Evolutionary conservation across 2,888 invertebrate species (phyloP), one percentile per base, ranked within the genome.

Genomic region (Chelonus formosanus): DNA sequence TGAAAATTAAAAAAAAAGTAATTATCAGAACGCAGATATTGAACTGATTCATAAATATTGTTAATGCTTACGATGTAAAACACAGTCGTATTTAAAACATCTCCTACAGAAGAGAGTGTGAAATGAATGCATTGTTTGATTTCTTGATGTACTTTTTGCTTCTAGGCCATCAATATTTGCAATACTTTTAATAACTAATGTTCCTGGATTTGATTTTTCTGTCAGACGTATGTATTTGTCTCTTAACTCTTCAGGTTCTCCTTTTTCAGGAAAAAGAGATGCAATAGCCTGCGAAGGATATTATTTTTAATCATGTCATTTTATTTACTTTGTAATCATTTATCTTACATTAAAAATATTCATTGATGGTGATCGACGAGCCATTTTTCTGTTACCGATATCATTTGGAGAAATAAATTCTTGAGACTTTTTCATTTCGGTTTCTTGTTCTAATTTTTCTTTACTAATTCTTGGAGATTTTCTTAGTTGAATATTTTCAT

Each of bases 81-180:
- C 96, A 85, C 98, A 98, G 87, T 98, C 98, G 85, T 98, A 99
- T 88, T 97, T 97, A 86, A 96, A 98, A 87, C 98, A 99, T 50
- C 98, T 89, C 32, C 98, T 87, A 80, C 98, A 98, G 86, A 98
- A 98, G 10, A 98, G 87, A n/a, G 97, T 96, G 84, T 97, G 97
- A 86, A 97, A 98, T n/a, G 98, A 98, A 86, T 98, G 97, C 91
- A 98, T 92, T 31, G 96, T 95, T 86, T 97, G 95, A 78, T 97
- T 97, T 48, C 96, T 88, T 0, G 94, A 91, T 35, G 97, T 96
- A 63, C 94, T 94, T 85, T 95, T 94, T 0, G 97, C 96, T 72
- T 91, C 91, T 3, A 92, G 91, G 1, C 97, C 97, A 85, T 98
- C 98, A 75, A 98, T 96, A 85, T 97, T 98, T 35, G 97, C 97